phyloP scores from a whole-genome alignment of 2,113 vertebrate species.

The Cephalopterus ornatus region DNA sequence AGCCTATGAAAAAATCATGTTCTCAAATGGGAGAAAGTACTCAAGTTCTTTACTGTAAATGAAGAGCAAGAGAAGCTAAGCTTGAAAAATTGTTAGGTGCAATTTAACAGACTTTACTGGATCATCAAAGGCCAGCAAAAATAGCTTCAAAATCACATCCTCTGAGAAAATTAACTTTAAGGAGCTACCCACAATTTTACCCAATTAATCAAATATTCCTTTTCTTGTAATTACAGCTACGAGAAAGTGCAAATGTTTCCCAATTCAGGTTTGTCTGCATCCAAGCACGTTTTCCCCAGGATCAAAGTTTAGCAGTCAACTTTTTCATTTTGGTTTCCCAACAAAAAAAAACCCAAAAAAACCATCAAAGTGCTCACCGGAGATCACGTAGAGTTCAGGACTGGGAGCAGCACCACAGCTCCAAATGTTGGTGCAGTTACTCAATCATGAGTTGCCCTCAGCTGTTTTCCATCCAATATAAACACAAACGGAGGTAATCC shows the following conservation, averaged over 20 bases:
- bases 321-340: background rate
- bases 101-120: background rate
- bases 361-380: background rate
- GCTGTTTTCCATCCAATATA: slow-evolving; percentile 60
- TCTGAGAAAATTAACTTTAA: background rate
- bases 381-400: background rate
- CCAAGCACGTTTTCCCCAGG: background rate
- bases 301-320: background rate
- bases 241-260: background rate
- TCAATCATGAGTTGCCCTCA: slow-evolving; percentile 29
- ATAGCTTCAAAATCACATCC: background rate
- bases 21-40: background rate
- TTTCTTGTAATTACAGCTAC: background rate
- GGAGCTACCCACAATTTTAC: background rate
- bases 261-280: background rate
- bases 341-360: too few relatives aligned
- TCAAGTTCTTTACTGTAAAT: background rate
- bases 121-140: background rate
- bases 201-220: background rate
- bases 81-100: background rate
- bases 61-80: background rate
- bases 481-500: slow-evolving; percentile 57
- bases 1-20: background rate
- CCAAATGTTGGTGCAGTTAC: background rate
- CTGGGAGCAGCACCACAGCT: background rate